Evolutionary conservation across 2,797 vertebrate genomes (phyloP), one percentile per base, ranked within the genome.

Genomic region (Spatula versicolor): DNA sequence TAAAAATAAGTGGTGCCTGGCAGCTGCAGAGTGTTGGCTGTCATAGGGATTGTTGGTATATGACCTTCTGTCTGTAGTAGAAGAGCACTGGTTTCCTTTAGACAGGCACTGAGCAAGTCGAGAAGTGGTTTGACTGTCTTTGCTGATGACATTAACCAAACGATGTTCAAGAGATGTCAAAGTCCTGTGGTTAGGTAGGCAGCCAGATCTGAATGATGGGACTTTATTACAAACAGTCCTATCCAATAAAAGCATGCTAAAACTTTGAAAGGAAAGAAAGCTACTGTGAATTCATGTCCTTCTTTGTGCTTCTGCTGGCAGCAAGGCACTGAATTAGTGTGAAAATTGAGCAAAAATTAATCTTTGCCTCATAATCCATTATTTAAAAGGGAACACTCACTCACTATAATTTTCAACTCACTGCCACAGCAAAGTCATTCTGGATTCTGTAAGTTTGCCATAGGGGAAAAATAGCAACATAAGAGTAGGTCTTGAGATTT

Each of bases 351-450:
- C 45, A 90, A 91, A 83, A 93, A 96, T 96, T 95, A 95, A 95
- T 94, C 75, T 86, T 93, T 91, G 74, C 78, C 68, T 95, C 64
- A 72, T 94, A 96, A 96, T 96, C 92, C 88, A 96, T 96, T 97
- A 96, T 95, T 96, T 91, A 95, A 89, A 96, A 96, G 83, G 62
- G 77, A 95, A 77, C 89, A 39, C 88, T 87, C 74, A 85, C 80
- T 94, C 86, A 89, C 87, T 94, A 81, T 96, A 90, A 94, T 90
- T 93, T 96, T 87, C 79, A 90, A 93, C 92, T 95, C 92, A 81
- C 87, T 96, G 96, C 83, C 89, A 71, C 37, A 95, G 87, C 94
- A 76, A 95, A 96, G 94, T 88, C 93, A 82, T 95, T 95, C 92
- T 92, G 94, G 92, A 95, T 95, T 92, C 87, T 95, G 50, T 86